These are phyloP conservation scores for Cnemophilus loriae DNA, from an alignment of 2,113 vertebrate species.

Conservation along the genomic window DNA sequence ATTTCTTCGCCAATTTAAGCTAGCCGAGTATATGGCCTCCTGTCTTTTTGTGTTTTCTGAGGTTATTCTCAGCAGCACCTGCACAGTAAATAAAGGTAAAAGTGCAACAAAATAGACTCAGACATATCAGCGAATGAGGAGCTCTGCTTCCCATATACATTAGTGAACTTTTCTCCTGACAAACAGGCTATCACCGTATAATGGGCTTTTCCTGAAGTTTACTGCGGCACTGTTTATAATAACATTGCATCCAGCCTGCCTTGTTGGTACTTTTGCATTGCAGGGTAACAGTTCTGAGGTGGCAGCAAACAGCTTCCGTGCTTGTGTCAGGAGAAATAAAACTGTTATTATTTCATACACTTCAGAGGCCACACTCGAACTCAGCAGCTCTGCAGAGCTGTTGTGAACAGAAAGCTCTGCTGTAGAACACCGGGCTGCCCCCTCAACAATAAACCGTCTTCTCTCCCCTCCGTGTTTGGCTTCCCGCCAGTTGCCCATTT, in stretches of 20 bases:
- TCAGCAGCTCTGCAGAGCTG: constrained; percentile 74
- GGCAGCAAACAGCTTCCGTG: constrained; percentile 63
- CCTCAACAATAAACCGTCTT: constrained; percentile 83
- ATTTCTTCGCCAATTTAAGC: constrained; percentile 14
- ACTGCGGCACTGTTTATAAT: constrained; percentile 68
- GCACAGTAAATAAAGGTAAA: constrained; percentile 60
- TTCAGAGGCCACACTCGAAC: constrained; percentile 77
- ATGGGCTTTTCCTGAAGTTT: constrained; percentile 67
- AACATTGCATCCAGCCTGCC: constrained; percentile 71
- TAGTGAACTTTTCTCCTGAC: constrained; percentile 63
- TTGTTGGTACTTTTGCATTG: constrained; percentile 68
- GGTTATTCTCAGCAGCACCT: constrained; percentile 42
- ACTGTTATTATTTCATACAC: constrained; percentile 82
- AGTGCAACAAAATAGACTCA: constrained; percentile 37
- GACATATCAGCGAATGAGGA: neutral
- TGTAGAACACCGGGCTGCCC: constrained; percentile 76
- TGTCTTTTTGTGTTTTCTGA: constrained; percentile 5
- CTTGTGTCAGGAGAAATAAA: constrained; percentile 80
- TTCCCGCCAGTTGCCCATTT: constrained; percentile 83
- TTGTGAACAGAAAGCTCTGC: constrained; percentile 76
- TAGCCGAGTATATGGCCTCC: neutral
- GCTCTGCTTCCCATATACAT: constrained; percentile 48
- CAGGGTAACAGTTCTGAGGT: constrained; percentile 71
- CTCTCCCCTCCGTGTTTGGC: constrained; percentile 79
- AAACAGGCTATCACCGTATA: constrained; percentile 63